phyloP scores from a whole-genome alignment of 1,140 invertebrate genomes.

The Cydia splendana region DNA sequence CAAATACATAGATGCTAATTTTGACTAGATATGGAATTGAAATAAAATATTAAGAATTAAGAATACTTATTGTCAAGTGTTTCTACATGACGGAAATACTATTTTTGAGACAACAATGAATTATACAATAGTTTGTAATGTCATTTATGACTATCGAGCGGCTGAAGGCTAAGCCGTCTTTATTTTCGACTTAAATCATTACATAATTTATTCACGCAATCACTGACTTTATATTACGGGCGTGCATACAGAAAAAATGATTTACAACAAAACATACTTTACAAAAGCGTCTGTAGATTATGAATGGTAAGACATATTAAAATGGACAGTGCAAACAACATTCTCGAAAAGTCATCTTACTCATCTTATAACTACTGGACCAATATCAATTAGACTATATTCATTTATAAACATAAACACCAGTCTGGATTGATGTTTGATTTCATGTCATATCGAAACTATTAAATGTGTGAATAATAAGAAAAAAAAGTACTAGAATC shows the following conservation, averaged over 20 bases:
- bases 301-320: neutral
- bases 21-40: neutral
- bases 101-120: neutral
- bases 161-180: neutral
- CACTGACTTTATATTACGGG: too few species aligned
- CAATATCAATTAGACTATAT: conserved; percentile 10
- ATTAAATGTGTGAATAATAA: too few species aligned
- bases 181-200: neutral
- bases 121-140: neutral
- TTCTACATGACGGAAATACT: conserved; percentile 1
- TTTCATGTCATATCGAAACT: neutral
- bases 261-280: too few species aligned
- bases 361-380: conserved; percentile 28
- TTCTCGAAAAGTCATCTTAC: conserved; percentile 22
- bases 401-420: neutral
- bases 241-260: neutral
- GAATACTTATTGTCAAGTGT: conserved; percentile 29
- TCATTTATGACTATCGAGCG: neutral
- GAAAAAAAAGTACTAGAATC: too few species aligned
- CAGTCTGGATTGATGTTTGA: neutral
- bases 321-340: conserved; percentile 12
- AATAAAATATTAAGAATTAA: neutral
- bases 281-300: too few species aligned
- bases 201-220: neutral
- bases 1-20: neutral